phyloP scores from a whole-genome alignment of 1,140 invertebrate genomes.

The Ectropis grisescens region DNA sequence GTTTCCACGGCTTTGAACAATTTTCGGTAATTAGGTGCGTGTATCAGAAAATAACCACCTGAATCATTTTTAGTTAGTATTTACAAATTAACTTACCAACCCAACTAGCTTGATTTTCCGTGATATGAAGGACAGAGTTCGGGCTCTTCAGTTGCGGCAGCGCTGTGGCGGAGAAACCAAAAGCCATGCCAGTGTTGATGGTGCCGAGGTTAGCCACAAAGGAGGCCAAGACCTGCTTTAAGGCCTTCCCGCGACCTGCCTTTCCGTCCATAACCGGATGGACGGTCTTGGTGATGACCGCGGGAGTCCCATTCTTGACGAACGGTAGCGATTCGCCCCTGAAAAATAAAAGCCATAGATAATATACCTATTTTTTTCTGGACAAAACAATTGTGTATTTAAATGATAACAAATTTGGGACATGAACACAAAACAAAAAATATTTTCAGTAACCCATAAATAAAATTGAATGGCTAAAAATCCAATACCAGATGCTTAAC shows the following conservation, averaged over 20 bases:
- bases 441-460: too few relatives aligned
- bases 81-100: too few relatives aligned
- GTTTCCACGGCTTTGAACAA: too few relatives aligned
- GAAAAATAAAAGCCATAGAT: constrained; percentile 21
- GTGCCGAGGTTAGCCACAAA: constrained; percentile 77
- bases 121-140: constrained; percentile 72
- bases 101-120: constrained; percentile 77
- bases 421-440: too few relatives aligned
- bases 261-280: constrained; percentile 32
- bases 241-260: constrained; percentile 64
- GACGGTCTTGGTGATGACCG: constrained; percentile 28
- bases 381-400: too few relatives aligned
- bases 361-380: too few relatives aligned
- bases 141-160: constrained; percentile 74
- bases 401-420: too few relatives aligned
- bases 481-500: too few relatives aligned
- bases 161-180: constrained; percentile 81
- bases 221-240: constrained; percentile 73
- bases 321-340: constrained; percentile 53
- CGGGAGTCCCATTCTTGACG: constrained; percentile 36
- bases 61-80: too few relatives aligned
- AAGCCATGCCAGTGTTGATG: constrained; percentile 80
- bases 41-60: too few relatives aligned
- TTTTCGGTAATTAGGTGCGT: too few relatives aligned
- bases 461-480: too few relatives aligned